Conservation (phyloP, 2,797 vertebrate species). For the Eupleurogrammus muticus region DNA sequence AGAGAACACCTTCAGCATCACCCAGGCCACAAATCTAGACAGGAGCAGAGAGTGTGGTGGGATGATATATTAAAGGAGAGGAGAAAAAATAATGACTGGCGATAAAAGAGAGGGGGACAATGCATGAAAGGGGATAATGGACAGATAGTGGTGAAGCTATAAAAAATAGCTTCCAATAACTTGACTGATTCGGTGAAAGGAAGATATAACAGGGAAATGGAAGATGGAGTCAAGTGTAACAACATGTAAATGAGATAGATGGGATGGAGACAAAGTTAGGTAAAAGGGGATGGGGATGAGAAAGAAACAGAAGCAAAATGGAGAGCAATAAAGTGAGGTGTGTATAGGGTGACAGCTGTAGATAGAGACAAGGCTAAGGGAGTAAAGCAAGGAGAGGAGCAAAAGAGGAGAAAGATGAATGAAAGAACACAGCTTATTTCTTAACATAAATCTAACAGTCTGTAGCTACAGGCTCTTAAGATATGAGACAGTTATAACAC, state of each 20-base stretch:
- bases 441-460: constrained; percentile 24
- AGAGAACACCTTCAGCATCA: constrained; percentile 85
- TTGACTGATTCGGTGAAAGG: constrained; percentile 9
- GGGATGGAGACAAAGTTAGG: constrained; percentile 12
- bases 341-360: constrained; percentile 29
- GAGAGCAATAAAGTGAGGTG: constrained; percentile 39
- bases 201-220: constrained; percentile 23
- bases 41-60: constrained; percentile 22
- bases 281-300: constrained; percentile 32
- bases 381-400: constrained; percentile 26
- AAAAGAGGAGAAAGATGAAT: constrained; percentile 3
- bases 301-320: constrained; percentile 42
- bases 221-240: constrained; percentile 32
- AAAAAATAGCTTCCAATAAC: constrained; percentile 21
- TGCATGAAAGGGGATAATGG: constrained; percentile 22
- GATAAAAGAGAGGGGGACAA: constrained; percentile 31
- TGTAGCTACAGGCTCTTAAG: constrained; percentile 14
- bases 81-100: constrained; percentile 20
- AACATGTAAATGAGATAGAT: constrained; percentile 58
- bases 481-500: constrained; percentile 19
- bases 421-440: constrained; percentile 22
- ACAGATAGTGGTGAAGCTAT: constrained; percentile 9
- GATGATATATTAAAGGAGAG: constrained; percentile 19
- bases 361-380: constrained; percentile 35
- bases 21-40: constrained; percentile 88